Evolutionary conservation across 2,113 vertebrate genomes (phyloP).

Genomic region (Neolamprologus caudopunctatus): DNA sequence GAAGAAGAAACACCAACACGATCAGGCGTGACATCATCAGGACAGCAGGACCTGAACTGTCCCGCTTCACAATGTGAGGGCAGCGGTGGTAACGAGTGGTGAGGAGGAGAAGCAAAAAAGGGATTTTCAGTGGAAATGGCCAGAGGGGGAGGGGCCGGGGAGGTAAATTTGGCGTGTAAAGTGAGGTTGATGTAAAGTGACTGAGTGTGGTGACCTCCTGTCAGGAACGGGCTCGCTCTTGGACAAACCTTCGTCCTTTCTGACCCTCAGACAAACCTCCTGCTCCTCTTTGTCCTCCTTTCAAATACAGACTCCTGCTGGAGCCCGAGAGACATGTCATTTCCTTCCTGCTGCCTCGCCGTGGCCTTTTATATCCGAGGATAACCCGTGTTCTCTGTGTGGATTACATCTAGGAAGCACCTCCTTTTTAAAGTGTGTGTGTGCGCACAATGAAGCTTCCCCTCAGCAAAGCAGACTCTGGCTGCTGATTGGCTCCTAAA

Average conservation of each 20-base stretch:
- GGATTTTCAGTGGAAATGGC: neutral
- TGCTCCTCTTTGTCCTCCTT: neutral
- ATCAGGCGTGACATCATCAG: neutral
- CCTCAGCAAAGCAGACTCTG: neutral
- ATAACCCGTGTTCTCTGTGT: neutral
- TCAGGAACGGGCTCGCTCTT: conserved; percentile 47
- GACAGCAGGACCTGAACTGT: neutral
- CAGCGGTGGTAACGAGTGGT: neutral
- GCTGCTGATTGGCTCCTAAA: neutral
- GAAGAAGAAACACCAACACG: neutral
- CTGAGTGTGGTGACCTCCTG: conserved; percentile 65
- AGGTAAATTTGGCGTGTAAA: conserved; percentile 67
- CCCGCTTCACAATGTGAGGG: neutral
- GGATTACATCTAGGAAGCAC: neutral
- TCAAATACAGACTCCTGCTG: neutral
- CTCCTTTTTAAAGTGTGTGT: neutral
- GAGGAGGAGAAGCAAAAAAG: neutral
- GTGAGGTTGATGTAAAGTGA: conserved; percentile 66
- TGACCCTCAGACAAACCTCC: conserved; percentile 9
- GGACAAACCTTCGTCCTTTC: conserved; percentile 35
- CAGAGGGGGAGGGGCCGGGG: neutral
- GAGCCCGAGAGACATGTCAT: neutral
- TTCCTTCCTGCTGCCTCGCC: neutral
- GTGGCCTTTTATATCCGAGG: neutral
- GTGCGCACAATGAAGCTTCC: neutral